Conservation (phyloP, 2,797 vertebrate species). For the Gallirallus australis region DNA sequence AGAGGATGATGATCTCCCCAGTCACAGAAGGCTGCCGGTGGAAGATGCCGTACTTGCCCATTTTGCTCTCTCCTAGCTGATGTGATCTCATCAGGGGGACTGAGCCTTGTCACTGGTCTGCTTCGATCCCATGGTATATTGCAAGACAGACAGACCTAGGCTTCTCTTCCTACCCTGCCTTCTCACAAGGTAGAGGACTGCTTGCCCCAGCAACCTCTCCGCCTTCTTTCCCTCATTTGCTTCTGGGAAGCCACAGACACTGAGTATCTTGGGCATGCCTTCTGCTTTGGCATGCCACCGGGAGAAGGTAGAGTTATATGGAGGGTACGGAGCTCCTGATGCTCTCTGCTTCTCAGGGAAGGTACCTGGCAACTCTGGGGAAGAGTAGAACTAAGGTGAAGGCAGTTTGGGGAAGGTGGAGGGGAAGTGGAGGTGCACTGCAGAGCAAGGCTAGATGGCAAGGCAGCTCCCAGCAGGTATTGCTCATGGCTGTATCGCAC, state of each 20-base stretch:
- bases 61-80: background rate
- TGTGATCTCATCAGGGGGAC: background rate
- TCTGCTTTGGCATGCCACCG: background rate
- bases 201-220: background rate
- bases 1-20: background rate
- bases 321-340: background rate
- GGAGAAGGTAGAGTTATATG: background rate
- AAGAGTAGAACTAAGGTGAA: fast-evolving
- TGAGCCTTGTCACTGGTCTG: background rate
- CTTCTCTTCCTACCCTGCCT: background rate
- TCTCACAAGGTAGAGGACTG: background rate
- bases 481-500: background rate
- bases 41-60: background rate
- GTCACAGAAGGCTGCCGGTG: fast-evolving
- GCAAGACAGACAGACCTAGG: background rate
- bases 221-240: background rate
- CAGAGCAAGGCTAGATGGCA: fast-evolving
- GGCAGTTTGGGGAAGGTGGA: background rate
- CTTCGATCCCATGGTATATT: background rate
- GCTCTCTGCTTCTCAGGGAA: background rate
- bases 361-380: background rate
- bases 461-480: background rate
- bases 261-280: background rate
- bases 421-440: background rate
- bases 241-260: background rate